Conservation (phyloP, 2,113 vertebrate genomes). For the Gallinago jamesoni region DNA sequence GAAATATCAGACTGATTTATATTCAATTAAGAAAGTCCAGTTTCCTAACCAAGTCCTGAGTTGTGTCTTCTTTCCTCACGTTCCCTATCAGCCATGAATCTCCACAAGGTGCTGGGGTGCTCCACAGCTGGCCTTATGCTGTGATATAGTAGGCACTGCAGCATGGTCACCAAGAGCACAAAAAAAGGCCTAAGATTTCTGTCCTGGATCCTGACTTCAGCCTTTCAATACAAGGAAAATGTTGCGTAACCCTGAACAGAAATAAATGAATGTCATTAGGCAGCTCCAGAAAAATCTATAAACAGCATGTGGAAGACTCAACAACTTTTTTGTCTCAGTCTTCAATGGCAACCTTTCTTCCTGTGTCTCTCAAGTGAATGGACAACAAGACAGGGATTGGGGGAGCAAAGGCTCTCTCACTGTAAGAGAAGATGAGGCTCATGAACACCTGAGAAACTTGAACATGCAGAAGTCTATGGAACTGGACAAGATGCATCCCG, state of each 20-base stretch:
- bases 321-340: not conserved
- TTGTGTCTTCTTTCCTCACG: not conserved
- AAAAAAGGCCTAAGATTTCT: not conserved
- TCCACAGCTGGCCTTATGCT: accelerated
- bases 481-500: not conserved
- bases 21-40: not conserved
- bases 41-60: not conserved
- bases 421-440: not conserved
- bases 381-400: not conserved
- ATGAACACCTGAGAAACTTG: not conserved
- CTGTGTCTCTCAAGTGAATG: not conserved
- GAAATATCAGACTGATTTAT: not conserved
- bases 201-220: not conserved
- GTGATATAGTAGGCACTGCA: not conserved
- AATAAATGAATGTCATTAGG: not conserved
- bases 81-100: not conserved
- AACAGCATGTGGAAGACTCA: not conserved
- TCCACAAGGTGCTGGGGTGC: not conserved
- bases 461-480: not conserved
- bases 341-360: not conserved
- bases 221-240: not conserved
- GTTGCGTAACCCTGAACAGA: not conserved
- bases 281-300: not conserved
- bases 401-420: not conserved
- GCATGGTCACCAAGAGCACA: not conserved